Base-by-base conservation (phyloP, 2,888 invertebrate genomes). In the Himalopsyche japonica region DNA sequence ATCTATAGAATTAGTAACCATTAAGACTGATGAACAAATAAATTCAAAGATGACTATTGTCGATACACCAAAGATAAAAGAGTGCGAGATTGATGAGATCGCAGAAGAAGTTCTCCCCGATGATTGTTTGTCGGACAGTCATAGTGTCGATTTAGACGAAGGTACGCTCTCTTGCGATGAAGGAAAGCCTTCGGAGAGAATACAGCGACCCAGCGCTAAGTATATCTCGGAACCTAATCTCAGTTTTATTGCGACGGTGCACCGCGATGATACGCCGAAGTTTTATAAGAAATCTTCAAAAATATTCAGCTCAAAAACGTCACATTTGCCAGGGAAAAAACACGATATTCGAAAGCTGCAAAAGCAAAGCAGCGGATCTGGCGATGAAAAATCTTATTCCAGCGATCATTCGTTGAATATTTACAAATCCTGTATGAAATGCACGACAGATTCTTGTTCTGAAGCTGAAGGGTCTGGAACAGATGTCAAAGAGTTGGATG, bases 211-310 rank as follows among this genome's bases (percentile, higher is more conserved):
- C 4, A 92, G 92, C 83, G 92, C 92, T 0, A 92, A 92, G 87
- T 92, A 92, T 87, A 92, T 91, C 0, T 92, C 92, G 0, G 92
- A 92, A 87, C 92, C 92, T 0, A 92, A 92, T 87, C 87, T 92
- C 34, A 92, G 92, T 84, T 88, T 89, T 12, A 64, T 92, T 64
- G 92, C 91, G 57, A 76, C 88, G 0, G 87, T 79, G 27, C 81
- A 80, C 18, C 84, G 87, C 43, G 83, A 87, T 43, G 91, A 91
- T 86, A 92, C 92, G 3, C 92, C 92, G 0, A 92, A 92, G 86
- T 91, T 57, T 57, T 57, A 57, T 24, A 57, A 57, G 4, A 57
- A 20, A 24, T 57, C 89, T 0, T 89, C 90, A 3, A 88, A 92
- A 87, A 87, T 92, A 82, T 92, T 92, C 88, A 90, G 92, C 24